Evolutionary conservation across 2,113 vertebrate genomes (phyloP), one percentile per base, ranked within the genome.

Genomic region (Penelope pileata): DNA sequence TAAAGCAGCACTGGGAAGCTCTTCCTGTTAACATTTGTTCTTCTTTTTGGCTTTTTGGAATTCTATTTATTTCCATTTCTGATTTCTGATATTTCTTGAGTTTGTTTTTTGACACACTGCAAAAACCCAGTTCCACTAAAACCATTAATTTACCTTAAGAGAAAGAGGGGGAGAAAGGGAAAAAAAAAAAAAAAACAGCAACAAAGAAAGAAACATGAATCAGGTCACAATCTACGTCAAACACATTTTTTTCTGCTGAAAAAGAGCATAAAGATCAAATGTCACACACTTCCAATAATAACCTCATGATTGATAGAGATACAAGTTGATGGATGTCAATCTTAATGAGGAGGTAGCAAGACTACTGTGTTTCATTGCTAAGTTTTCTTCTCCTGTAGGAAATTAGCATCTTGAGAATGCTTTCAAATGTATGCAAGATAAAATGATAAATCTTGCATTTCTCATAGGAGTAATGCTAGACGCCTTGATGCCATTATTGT

Each of bases 251-350:
- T 12, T 2, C 6, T 13, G 14, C 13, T 24, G 7, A 70, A 64
- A 93, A 93, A 91, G 5, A 91, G 45, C 45, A 94, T 36, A 83
- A 88, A 73, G 43, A 80, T 84, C 29, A 73, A 84, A 67, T 62
- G 66, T 54, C 89, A 70, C 34, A 70, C 36, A n/a, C 16, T 93
- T 95, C 59, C 60, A 66, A 78, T 32, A 91, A 70, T 75, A 92
- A 81, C 59, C 21, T 36, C 54, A 26, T 47, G 74, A 24, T n/a
- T 83, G 82, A 96, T 68, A 86, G 50, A 48, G 6, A 1, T 87
- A 47, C 45, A 91, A 88, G 1, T 43, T 45, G n/a, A 60, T 83
- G 69, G 26, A 67, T 93, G 72, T 81, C 69, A 68, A 16, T 76
- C 32, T 63, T 86, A 86, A 92, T 66, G 40, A 90, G 43, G 36